A percentile compares a stretch with the other conserved stretches of the same genome.
Conservation (phyloP, 2,113 vertebrate genomes). For the Lampris incognitus region DNA sequence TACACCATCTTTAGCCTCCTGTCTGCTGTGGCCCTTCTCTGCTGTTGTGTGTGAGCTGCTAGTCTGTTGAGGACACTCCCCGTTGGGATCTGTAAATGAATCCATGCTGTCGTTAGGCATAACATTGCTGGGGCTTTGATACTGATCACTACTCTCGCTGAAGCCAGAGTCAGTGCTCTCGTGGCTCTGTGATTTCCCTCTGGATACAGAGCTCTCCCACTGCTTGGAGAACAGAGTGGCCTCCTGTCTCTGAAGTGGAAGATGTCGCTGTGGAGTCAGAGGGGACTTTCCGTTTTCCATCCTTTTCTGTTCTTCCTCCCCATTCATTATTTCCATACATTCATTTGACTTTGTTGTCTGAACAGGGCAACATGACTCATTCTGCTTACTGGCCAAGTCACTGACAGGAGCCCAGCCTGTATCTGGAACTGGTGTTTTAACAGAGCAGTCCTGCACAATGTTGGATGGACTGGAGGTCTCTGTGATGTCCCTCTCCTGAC, state of each 20-base stretch:
- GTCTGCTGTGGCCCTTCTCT: conserved; percentile 49
- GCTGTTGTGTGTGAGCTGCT: conserved; percentile 6
- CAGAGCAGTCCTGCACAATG: conserved; percentile 4
- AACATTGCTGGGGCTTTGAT: conserved; percentile 80
- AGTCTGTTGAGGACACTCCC: conserved; percentile 49
- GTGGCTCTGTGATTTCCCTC: conserved; percentile 89
- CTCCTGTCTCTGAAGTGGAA: conserved; percentile 86
- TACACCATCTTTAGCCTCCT: conserved; percentile 48
- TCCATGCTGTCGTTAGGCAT: conserved; percentile 82
- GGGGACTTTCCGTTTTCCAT: conserved; percentile 64
- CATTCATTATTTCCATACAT: conserved; percentile 5
- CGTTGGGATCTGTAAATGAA: conserved; percentile 75
- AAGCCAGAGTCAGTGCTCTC: conserved; percentile 97
- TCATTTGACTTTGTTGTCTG: conserved; percentile 29
- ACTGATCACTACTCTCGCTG: conserved; percentile 91
- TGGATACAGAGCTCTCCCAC: conserved; percentile 79
- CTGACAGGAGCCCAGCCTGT: conserved; percentile 38
- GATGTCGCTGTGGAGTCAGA: conserved; percentile 63
- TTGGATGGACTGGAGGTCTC: conserved; percentile 27
- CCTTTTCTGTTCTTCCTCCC: conserved; percentile 30
- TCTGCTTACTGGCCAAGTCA: conserved; percentile 31
- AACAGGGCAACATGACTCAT: conserved; percentile 31
- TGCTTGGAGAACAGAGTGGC: conserved; percentile 84
- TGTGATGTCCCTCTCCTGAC: conserved; percentile 47
- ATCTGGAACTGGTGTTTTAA: conserved; percentile 11